Evolutionary conservation across 2,113 vertebrate species (phyloP).

Genomic region (Chionomys nivalis): DNA sequence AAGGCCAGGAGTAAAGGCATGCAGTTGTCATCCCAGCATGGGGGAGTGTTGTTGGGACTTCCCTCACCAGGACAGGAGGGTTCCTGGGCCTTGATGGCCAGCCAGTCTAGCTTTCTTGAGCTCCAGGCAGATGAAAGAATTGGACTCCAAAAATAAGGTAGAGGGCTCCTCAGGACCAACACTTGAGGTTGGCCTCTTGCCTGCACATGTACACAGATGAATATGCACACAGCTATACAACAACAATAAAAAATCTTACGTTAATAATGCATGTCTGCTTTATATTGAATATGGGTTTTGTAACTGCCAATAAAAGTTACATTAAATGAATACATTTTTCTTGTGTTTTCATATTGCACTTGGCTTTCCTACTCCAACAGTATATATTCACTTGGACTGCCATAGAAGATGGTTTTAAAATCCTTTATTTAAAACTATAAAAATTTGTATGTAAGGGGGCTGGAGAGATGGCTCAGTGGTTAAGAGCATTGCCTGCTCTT

Average conservation of each 20-base stretch:
- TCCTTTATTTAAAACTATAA: neutral
- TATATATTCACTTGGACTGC: neutral
- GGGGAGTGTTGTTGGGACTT: no score
- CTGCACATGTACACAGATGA: neutral
- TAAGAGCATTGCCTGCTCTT: no score
- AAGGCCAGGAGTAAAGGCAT: neutral
- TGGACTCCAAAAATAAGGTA: neutral
- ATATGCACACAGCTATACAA: neutral
- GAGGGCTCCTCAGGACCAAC: neutral
- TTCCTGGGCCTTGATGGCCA: neutral
- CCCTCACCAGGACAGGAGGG: neutral
- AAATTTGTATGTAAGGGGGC: neutral
- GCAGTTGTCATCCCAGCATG: neutral
- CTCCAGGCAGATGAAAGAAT: neutral
- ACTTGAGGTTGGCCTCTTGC: neutral
- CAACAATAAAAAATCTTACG: neutral
- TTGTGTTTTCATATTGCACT: conserved; percentile 8
- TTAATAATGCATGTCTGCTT: conserved; percentile 13
- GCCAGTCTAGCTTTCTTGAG: neutral
- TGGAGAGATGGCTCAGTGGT: no score
- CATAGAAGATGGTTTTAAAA: conserved; percentile 32
- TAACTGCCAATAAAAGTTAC: conserved; percentile 30
- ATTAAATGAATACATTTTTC: neutral
- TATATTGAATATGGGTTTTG: conserved; percentile 25
- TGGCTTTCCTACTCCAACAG: conserved; percentile 22